These are phyloP conservation scores for Drosophila nigromelanica DNA, from an alignment of 1,140 invertebrate genomes.

Conservation along the genomic window DNA sequence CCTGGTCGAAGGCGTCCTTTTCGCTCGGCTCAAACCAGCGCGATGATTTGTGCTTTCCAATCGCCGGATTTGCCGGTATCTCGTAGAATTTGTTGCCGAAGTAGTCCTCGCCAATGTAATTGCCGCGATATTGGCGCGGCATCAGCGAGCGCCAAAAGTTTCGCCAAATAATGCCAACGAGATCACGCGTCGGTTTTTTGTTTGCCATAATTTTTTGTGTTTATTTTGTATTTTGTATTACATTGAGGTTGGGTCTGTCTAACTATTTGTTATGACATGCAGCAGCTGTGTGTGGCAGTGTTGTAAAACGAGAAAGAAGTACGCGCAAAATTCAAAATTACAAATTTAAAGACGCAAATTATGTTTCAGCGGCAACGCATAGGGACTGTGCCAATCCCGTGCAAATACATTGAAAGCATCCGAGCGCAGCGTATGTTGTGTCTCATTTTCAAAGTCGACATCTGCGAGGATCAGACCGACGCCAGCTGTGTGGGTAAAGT, in stretches of 20 bases:
- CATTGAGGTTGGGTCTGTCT: slow-evolving; percentile 7
- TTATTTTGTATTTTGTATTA: slow-evolving; percentile 15
- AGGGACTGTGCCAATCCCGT: slow-evolving; percentile 94
- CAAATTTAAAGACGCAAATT: slow-evolving; percentile 53
- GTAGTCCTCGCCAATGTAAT: slow-evolving; percentile 88
- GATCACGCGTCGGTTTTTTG: slow-evolving; percentile 83
- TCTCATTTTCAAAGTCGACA: slow-evolving; percentile 65
- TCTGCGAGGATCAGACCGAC: slow-evolving; percentile 89
- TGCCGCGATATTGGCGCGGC: slow-evolving; percentile 85
- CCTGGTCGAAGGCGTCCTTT: slow-evolving; percentile 87
- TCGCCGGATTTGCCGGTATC: slow-evolving; percentile 86
- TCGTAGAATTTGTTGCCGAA: slow-evolving; percentile 93
- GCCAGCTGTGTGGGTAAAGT: slow-evolving; percentile 95
- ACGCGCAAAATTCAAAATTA: slow-evolving; percentile 10
- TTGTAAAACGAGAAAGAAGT: slow-evolving; percentile 16
- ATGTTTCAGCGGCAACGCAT: slow-evolving; percentile 83
- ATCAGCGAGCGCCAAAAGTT: slow-evolving; percentile 87
- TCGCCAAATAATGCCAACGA: slow-evolving; percentile 84
- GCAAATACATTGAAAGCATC: slow-evolving; percentile 93
- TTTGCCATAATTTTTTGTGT: slow-evolving; percentile 61
- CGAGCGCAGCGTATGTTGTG: slow-evolving; percentile 86
- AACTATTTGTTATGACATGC: slow-evolving; percentile 11
- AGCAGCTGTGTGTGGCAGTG: slow-evolving; percentile 32
- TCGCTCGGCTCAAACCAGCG: slow-evolving; percentile 89
- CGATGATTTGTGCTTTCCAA: slow-evolving; percentile 86